A percentile compares a stretch with the other conserved stretches of the same genome.
Conservation (phyloP, 1,140 invertebrate species). For the Chymomyza costata region DNA sequence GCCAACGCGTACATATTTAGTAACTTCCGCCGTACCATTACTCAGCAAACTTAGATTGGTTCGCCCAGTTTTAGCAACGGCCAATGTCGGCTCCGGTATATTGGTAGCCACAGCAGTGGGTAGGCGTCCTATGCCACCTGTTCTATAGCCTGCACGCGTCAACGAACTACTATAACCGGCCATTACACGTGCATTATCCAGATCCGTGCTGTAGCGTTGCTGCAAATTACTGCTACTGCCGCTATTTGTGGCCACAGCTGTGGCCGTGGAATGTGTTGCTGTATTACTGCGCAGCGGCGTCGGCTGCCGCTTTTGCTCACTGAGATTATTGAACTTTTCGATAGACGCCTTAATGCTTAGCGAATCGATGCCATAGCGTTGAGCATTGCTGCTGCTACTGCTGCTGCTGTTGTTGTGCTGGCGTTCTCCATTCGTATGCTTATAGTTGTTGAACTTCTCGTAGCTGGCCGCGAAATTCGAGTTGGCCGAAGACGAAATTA, state of each 20-base stretch:
- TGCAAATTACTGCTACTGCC: conserved; percentile 62
- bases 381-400: conserved; percentile 24
- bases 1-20: no score
- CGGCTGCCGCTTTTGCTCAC: conserved; percentile 46
- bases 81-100: background rate
- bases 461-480: conserved; percentile 57
- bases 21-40: no score
- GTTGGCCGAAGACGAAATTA: conserved; percentile 45
- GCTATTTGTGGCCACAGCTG: conserved; percentile 20
- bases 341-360: conserved; percentile 70
- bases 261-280: background rate
- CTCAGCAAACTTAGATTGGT: background rate
- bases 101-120: background rate
- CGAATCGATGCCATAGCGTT: conserved; percentile 57
- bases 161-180: conserved; percentile 61
- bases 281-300: conserved; percentile 17
- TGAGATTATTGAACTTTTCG: conserved; percentile 69
- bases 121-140: background rate
- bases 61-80: conserved; percentile 21
- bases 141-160: conserved; percentile 55
- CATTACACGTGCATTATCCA: conserved; percentile 42
- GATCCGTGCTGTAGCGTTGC: conserved; percentile 58
- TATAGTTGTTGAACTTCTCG: conserved; percentile 58
- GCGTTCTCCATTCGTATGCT: conserved; percentile 49
- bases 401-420: background rate